Conservation (phyloP, 2,888 invertebrate species). For the Mythimna loreyi region DNA sequence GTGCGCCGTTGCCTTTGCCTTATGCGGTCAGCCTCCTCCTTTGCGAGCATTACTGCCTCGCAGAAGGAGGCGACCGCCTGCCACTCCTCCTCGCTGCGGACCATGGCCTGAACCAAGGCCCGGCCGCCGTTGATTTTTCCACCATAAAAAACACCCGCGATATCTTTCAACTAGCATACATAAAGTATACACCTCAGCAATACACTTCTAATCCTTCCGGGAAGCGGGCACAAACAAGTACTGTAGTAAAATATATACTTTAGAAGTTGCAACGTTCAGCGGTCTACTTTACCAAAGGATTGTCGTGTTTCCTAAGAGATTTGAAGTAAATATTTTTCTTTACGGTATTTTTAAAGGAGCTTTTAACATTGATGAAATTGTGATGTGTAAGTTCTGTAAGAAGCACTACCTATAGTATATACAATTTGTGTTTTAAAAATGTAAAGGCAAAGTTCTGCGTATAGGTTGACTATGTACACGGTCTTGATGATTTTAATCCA, state of each 20-base stretch:
- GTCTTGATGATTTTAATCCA: no score
- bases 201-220: slow-evolving; percentile 49
- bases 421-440: not conserved
- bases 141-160: no score
- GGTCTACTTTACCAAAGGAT: slow-evolving; percentile 32
- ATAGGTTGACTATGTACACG: no score
- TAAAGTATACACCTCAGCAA: slow-evolving; percentile 12
- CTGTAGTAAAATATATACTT: slow-evolving; percentile 42
- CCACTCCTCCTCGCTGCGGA: no score
- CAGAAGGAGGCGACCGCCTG: no score
- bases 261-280: slow-evolving; percentile 28
- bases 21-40: no score
- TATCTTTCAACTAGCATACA: slow-evolving; percentile 2
- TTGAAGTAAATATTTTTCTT: slow-evolving; percentile 45
- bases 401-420: no score
- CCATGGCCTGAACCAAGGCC: no score
- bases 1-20: no score
- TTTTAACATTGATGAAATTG: slow-evolving; percentile 23
- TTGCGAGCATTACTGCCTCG: no score
- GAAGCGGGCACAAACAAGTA: slow-evolving; percentile 46
- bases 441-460: not conserved
- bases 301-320: slow-evolving; percentile 31
- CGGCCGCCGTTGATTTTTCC: no score
- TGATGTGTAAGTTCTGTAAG: not conserved
- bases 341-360: slow-evolving; percentile 3